Evolutionary conservation across 2,888 invertebrate genomes (phyloP).

Genomic region (Agonopterix heracliana): DNA sequence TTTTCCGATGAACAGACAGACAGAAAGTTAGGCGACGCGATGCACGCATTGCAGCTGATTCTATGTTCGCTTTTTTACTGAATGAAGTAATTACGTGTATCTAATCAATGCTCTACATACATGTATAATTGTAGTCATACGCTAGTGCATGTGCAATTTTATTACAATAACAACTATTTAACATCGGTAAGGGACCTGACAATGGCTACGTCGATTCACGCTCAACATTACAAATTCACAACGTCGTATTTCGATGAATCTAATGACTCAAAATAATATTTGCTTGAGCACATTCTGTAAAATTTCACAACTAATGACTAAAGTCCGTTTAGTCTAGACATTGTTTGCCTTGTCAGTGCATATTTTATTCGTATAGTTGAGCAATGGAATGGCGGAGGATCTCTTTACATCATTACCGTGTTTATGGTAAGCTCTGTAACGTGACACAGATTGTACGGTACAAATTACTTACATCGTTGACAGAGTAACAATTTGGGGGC

Average conservation of each 20-base stretch:
- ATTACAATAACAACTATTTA: too few species aligned
- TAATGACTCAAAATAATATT: conserved; percentile 1
- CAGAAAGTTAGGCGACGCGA: conserved; percentile 13
- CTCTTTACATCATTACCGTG: not conserved
- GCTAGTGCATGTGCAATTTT: too few species aligned
- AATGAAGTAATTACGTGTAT: conserved; percentile 7
- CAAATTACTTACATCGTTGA: conserved; percentile 52
- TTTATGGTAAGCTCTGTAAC: conserved; percentile 12
- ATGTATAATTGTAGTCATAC: not conserved
- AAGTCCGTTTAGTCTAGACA: conserved; percentile 8
- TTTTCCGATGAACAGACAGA: not conserved
- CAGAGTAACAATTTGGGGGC: conserved; percentile 36
- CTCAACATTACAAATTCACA: not conserved
- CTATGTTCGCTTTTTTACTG: conserved; percentile 17
- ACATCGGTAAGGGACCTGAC: not conserved
- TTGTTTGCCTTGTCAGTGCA: not conserved
- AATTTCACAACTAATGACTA: conserved; percentile 11
- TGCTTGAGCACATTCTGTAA: conserved; percentile 5
- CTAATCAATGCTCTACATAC: conserved; percentile 5
- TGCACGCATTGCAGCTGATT: conserved; percentile 21
- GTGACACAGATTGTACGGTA: conserved; percentile 25
- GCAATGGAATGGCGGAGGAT: too few species aligned
- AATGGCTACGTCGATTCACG: not conserved
- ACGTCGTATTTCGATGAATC: not conserved
- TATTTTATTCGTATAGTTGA: too few species aligned